Conservation (phyloP, 92 coral and sea anemone species). For the Pocillopora grandis region DNA sequence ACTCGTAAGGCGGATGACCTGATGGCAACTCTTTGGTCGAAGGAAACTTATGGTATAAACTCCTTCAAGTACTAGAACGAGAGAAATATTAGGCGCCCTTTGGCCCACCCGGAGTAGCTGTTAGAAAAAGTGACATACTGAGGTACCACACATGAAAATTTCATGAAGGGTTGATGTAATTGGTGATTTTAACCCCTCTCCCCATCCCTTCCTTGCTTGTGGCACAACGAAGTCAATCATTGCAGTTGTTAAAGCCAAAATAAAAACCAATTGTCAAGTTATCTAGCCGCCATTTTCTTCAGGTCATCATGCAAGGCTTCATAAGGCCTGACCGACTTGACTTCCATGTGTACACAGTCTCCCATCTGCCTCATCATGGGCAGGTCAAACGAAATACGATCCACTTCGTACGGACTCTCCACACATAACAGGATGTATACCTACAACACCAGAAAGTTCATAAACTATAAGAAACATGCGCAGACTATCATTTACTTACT, state of each 20-base stretch:
- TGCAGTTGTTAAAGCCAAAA: background rate
- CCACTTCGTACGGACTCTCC: conserved; percentile 48
- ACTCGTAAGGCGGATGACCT: background rate
- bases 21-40: background rate
- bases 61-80: too few species aligned
- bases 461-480: background rate
- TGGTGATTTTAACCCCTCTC: too few species aligned
- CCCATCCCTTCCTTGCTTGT: too few species aligned
- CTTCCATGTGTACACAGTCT: conserved; percentile 39
- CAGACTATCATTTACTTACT: background rate
- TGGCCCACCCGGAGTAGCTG: too few species aligned
- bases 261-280: background rate
- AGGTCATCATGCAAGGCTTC: conserved; percentile 49
- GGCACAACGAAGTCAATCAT: background rate
- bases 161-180: too few species aligned
- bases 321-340: conserved; percentile 55
- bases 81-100: too few species aligned
- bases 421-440: conserved; percentile 42
- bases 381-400: conserved; percentile 51
- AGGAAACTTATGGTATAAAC: too few species aligned
- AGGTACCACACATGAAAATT: too few species aligned
- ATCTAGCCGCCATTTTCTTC: conserved; percentile 32
- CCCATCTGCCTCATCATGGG: conserved; percentile 61
- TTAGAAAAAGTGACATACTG: too few species aligned
- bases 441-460: conserved; percentile 5